These are phyloP conservation scores for Helicolenus hilgendorfi DNA, from an alignment of 2,797 vertebrate genomes.

Conservation along the genomic window DNA sequence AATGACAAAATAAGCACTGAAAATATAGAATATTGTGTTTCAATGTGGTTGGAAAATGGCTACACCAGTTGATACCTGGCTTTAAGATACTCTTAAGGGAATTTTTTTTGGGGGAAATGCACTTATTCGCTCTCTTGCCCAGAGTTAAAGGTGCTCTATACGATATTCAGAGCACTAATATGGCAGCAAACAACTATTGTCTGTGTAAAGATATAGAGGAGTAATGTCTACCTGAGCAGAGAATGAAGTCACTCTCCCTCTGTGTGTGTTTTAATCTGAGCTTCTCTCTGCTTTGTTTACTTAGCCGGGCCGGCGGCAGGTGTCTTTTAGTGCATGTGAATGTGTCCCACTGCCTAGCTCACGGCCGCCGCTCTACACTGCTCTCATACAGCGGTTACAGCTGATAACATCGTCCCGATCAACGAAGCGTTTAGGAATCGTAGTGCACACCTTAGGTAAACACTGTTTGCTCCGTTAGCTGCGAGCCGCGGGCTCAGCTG, in stretches of 20 bases:
- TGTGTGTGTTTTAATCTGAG: background rate
- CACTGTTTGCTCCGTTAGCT: background rate
- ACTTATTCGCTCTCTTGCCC: background rate
- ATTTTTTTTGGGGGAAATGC: too few relatives aligned
- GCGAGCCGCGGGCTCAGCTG: background rate
- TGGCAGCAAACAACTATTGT: background rate
- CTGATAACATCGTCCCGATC: background rate
- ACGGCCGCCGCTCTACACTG: too few relatives aligned
- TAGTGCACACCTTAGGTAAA: background rate
- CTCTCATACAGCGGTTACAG: background rate
- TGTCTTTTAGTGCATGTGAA: too few relatives aligned
- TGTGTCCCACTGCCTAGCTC: too few relatives aligned
- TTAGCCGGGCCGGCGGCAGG: fast-evolving
- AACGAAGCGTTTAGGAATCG: background rate
- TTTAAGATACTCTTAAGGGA: background rate
- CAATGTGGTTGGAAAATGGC: background rate
- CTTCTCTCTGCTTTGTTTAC: background rate
- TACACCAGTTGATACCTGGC: background rate
- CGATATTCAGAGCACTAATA: background rate
- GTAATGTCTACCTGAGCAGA: background rate
- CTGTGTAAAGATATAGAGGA: background rate
- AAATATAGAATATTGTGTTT: background rate
- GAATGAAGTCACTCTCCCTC: background rate
- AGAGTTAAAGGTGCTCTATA: background rate
- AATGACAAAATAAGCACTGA: background rate